Evolutionary conservation across 2,797 vertebrate genomes (phyloP).

Genomic region (Pangasius krempfi): DNA sequence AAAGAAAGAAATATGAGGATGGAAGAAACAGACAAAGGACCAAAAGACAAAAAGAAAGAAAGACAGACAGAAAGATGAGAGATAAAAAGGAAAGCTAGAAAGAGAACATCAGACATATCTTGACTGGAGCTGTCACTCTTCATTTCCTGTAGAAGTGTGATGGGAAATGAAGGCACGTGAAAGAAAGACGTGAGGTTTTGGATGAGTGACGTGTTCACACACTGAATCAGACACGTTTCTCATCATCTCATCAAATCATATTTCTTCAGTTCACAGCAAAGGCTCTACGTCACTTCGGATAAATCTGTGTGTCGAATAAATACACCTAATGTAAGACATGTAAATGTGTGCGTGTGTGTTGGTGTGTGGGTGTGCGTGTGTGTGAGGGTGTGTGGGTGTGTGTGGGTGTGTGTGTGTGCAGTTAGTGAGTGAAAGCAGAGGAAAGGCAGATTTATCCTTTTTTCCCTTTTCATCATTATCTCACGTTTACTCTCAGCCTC

Average conservation of each 20-base stretch:
- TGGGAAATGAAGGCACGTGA: background rate
- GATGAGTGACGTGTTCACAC: conserved; percentile 15
- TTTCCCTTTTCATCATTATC: conserved; percentile 71
- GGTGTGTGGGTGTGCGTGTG: conserved; percentile 24
- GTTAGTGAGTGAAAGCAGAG: conserved; percentile 36
- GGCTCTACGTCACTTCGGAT: background rate
- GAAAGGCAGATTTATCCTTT: conserved; percentile 64
- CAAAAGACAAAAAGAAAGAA: background rate
- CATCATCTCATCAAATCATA: conserved; percentile 8
- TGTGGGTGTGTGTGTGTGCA: background rate
- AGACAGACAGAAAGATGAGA: background rate
- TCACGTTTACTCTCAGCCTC: conserved; percentile 76
- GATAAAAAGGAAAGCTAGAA: background rate
- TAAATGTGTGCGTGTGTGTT: conserved; percentile 29
- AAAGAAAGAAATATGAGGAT: background rate
- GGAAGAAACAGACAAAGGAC: background rate
- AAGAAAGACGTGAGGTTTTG: background rate
- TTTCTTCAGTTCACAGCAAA: background rate
- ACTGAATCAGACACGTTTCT: conserved; percentile 3
- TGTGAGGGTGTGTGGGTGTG: background rate
- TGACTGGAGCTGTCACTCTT: background rate
- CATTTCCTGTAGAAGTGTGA: background rate
- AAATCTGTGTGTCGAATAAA: background rate
- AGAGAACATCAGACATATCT: background rate
- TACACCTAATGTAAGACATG: conserved; percentile 2